Evolutionary conservation across 2,113 vertebrate species (phyloP), one percentile per base, ranked within the genome.

Genomic region (Ictidomys tridecemlineatus): DNA sequence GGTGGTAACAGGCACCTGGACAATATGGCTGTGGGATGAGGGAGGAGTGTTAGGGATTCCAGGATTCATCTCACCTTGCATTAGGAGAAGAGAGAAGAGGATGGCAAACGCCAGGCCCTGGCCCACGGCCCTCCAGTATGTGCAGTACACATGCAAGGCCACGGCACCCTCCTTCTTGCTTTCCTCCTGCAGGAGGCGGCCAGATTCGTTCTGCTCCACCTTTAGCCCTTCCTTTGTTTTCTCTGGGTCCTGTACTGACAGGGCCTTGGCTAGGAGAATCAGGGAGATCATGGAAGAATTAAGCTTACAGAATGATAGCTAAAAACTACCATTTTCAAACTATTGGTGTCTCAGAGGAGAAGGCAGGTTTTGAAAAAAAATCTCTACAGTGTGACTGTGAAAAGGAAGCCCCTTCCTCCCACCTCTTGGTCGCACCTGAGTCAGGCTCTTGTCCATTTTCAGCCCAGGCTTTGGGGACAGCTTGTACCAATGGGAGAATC

Each of bases 151-250:
- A 0, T 97, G 98, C 98, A 99, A 99, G 48, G 99, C 98, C 96
- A 99, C 99, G 0, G 99, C 98, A 0, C 99, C 99, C 95, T 98
- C 98, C 97, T 99, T 99, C 98, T 99, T 99, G 97, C 99, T 99
- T 97, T 99, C 99, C 42, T 98, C 99, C 78, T 97, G 98, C 61
- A 87, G 90, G 7, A 98, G 91, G 30, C 93, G 89, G 45, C 97
- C 79, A 7, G 79, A 93, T 0, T 32, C 89, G 30, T 94, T 96
- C 24, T 42, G 91, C 80, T 94, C 39, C 10, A 97, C 95, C 67
- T 98, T 98, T 45, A 82, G 92, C 7, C 97, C 72, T 11, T 95
- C 91, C 10, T 98, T 97, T 28, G 91, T 5, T 10, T 96, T 95
- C 51, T 98, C 98, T 85, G 70, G 85, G 82, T 82, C 77, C 70